Base-by-base conservation (phyloP, 1,140 invertebrate species). In the Pseudomyrmex pallidus region DNA sequence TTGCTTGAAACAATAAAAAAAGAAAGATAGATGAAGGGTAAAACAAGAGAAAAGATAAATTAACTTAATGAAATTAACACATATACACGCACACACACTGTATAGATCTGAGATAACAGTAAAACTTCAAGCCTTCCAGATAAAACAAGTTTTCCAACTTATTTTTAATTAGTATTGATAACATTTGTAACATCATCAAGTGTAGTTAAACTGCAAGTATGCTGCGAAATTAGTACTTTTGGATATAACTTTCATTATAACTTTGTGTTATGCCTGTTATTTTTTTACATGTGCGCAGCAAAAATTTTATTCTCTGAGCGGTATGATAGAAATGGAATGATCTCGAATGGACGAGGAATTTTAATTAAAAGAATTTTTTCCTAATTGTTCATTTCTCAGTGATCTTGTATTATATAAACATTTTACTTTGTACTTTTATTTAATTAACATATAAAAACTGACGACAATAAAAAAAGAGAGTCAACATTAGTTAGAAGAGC, bases 331-430 rank as follows among this genome's bases (percentile, higher is more conserved):
- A 67, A 68, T n/a, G 52, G 15, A 67, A 67, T 20, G 52, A 48
- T 9, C 50, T 17, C 50, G 48, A 78, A 78, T 46, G 10, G 15
- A 54, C 12, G 17, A 20, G 70, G 20, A 70, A 78, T 78, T 35
- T 70, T 78, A 78, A 78, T 78, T 78, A 78, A 70, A 78, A 66
- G 54, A 48, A 35, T 48, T 70, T 59, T 70, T 48, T 48, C 25
- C 13, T 12, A 56, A 5, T 4, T 17, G 20, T 13, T n/a, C 22
- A 12, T 61, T 57, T 17, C 15, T 12, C 15, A 15, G 22, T 48
- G 44, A 59, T 78, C 54, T 46, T 10, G 13, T 13, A 44, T 48
- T 78, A 64, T 57, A 10, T 59, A 78, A 78, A 59, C 54, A 70
- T 7, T 35, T 44, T n/a, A 17, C 2, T 35, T 46, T 13, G 1